These are phyloP conservation scores for Heterodera carotae DNA, from an alignment of 1,140 invertebrate species.

Conservation along the genomic window DNA sequence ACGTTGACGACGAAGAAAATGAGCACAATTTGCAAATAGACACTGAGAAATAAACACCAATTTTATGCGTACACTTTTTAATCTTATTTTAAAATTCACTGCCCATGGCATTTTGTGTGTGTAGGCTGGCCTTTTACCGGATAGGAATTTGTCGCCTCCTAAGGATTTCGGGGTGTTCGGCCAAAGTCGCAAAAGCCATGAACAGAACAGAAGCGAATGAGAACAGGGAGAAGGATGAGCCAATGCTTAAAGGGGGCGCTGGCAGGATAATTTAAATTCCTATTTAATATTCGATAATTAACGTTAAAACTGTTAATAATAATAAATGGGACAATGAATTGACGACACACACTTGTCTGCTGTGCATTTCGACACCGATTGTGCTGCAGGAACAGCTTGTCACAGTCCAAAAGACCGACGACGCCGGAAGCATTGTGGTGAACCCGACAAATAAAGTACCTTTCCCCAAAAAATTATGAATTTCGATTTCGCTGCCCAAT, in stretches of 20 bases:
- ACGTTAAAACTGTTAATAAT: too few species aligned
- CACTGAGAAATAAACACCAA: slow-evolving; percentile 68
- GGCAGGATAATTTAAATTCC: too few species aligned
- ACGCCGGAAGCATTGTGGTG: too few species aligned
- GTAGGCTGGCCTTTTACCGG: slow-evolving; percentile 64
- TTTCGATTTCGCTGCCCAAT: too few species aligned
- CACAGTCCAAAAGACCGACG: slow-evolving; percentile 43
- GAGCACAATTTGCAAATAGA: slow-evolving; percentile 80
- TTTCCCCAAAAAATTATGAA: too few species aligned
- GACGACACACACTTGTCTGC: slow-evolving; percentile 71
- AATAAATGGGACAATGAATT: slow-evolving; percentile 82
- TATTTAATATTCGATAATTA: too few species aligned
- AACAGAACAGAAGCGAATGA: slow-evolving; percentile 90
- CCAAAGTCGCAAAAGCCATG: slow-evolving; percentile 83
- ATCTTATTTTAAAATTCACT: too few species aligned
- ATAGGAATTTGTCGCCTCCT: slow-evolving; percentile 73
- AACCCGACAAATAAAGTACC: too few species aligned
- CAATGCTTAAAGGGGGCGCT: background rate
- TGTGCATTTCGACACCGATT: slow-evolving; percentile 51
- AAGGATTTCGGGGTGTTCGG: slow-evolving; percentile 83
- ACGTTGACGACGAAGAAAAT: slow-evolving; percentile 90
- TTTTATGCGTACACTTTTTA: too few species aligned
- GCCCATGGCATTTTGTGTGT: too few species aligned
- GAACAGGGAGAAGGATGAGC: slow-evolving; percentile 75
- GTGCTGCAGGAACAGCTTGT: slow-evolving; percentile 54